A percentile compares a stretch with the other conserved stretches of the same genome.
These are phyloP conservation scores for Steatocranus sp. DNA, from an alignment of 2,797 vertebrate species.

Conservation along the genomic window DNA sequence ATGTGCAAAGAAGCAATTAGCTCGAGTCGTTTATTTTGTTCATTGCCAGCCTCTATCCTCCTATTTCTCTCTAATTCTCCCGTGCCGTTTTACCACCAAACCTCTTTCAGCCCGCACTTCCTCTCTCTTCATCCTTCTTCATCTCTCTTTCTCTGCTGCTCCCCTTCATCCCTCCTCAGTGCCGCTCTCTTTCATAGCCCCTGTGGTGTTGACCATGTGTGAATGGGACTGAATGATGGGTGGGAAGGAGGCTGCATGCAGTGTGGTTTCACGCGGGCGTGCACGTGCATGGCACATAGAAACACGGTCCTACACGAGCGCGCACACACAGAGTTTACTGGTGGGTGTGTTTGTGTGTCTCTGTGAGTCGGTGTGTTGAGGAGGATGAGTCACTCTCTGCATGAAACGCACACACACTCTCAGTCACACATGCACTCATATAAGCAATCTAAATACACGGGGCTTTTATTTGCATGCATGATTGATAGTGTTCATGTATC, in stretches of 20 bases:
- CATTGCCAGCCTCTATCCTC: conserved; percentile 48
- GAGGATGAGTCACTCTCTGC: conserved; percentile 68
- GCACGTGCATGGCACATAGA: neutral
- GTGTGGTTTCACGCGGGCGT: conserved; percentile 4
- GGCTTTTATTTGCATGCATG: conserved; percentile 41
- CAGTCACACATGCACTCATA: neutral
- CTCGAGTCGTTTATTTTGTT: conserved; percentile 48
- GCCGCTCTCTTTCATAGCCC: conserved; percentile 16
- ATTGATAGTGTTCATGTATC: conserved; percentile 56
- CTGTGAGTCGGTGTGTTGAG: conserved; percentile 10
- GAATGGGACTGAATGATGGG: conserved; percentile 60
- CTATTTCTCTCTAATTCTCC: conserved; percentile 47
- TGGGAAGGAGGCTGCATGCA: conserved; percentile 31
- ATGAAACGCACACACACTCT: conserved; percentile 24
- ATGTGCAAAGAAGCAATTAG: conserved; percentile 66
- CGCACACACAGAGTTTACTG: neutral
- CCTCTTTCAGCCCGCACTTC: conserved; percentile 47
- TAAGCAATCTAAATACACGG: neutral
- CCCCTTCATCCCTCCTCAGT: conserved; percentile 11
- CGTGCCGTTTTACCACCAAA: conserved; percentile 35
- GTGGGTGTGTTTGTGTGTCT: conserved; percentile 1
- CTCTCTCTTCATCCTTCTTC: conserved; percentile 49
- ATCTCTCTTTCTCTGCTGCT: conserved; percentile 26
- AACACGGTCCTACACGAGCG: neutral
- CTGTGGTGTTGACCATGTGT: conserved; percentile 60